Conservation (phyloP, 2,888 invertebrate genomes). For the Itoplectis maculator region DNA sequence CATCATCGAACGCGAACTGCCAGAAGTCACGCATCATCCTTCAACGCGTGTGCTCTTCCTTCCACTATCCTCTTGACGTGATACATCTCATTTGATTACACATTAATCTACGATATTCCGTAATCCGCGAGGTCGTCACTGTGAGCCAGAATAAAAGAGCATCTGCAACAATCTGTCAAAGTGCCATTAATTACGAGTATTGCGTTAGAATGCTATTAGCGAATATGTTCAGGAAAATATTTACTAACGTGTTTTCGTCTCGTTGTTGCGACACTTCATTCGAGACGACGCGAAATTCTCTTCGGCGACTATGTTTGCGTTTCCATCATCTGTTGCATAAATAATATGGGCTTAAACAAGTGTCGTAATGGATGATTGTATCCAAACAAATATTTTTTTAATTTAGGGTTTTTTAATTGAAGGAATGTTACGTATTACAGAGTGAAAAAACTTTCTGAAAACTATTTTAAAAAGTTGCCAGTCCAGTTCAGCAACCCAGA, state of each 20-base stretch:
- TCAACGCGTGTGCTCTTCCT: not conserved
- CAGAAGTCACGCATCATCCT: conserved; percentile 43
- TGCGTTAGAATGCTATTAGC: conserved; percentile 21
- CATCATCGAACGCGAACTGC: conserved; percentile 38
- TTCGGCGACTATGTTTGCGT: not conserved
- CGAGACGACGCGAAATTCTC: not conserved
- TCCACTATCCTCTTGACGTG: not conserved
- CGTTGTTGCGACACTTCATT: conserved; percentile 4
- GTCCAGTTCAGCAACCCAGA: not conserved
- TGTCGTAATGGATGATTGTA: not conserved
- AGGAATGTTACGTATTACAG: too few relatives aligned
- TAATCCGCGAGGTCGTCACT: conserved; percentile 14
- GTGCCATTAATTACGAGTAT: conserved; percentile 20
- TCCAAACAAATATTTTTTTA: not conserved
- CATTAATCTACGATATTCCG: conserved; percentile 20
- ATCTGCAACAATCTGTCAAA: conserved; percentile 26
- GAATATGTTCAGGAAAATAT: not conserved
- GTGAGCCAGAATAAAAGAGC: conserved; percentile 5
- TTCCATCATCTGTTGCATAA: conserved; percentile 20
- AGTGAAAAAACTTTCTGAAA: too few relatives aligned
- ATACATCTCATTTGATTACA: conserved; percentile 18
- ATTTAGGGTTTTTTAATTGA: not conserved
- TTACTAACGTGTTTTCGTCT: not conserved
- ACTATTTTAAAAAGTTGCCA: not conserved
- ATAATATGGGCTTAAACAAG: not conserved